Evolutionary conservation across 1,140 invertebrate genomes (phyloP).

Genomic region (Rhagoletis zephyria): DNA sequence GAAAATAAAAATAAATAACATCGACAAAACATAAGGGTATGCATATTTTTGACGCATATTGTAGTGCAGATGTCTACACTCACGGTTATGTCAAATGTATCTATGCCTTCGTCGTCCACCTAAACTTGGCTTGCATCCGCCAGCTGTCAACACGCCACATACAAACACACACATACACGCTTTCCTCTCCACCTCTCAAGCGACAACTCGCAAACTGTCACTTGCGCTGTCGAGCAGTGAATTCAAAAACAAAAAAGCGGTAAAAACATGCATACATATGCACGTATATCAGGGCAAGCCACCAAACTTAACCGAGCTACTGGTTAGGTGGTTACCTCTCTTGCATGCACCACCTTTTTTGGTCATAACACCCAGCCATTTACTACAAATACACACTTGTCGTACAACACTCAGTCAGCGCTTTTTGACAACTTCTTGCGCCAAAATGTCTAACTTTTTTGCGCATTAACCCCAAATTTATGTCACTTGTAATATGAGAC

Average conservation of each 20-base stretch:
- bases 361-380: constrained; percentile 27
- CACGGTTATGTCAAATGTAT: background rate
- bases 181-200: background rate
- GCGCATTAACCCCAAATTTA: constrained; percentile 35
- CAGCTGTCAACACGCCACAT: constrained; percentile 36
- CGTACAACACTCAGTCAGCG: background rate
- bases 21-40: no score
- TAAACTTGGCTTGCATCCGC: background rate
- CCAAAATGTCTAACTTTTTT: constrained; percentile 34
- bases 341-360: constrained; percentile 10
- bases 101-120: background rate
- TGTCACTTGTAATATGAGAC: constrained; percentile 43
- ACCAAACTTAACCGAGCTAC: background rate
- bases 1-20: no score
- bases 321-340: background rate
- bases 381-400: background rate
- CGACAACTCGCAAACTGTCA: constrained; percentile 47
- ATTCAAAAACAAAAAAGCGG: background rate
- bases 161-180: background rate
- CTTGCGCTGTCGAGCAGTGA: constrained; percentile 18
- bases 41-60: no score
- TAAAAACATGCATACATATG: no score
- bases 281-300: background rate
- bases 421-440: constrained; percentile 31
- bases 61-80: no score